Base-by-base conservation (phyloP, 2,797 vertebrate species). In the Amblyraja radiata region DNA sequence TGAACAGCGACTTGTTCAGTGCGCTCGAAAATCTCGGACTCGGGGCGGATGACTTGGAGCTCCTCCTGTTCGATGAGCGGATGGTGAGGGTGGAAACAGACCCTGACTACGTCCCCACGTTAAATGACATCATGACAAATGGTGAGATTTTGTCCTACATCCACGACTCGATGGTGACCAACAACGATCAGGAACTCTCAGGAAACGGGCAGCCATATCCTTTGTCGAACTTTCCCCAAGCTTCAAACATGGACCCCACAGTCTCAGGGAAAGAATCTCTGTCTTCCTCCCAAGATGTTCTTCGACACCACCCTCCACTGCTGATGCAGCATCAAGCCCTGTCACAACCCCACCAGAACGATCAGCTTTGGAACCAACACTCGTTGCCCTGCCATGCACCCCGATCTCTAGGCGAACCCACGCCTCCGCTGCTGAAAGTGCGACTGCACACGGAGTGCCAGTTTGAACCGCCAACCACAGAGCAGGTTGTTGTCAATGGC, bases 41-140 rank as follows among this genome's bases (percentile, higher is more conserved):
- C 93, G 97, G 96, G 0, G 95, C 97, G 0, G 96, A 98, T 93
- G 97, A 97, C 93, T 94, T 97, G 90, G 97, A 98, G 93, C 95
- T 97, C 80, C 95, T 98, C 93, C 94, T 97, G 78, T 94, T 97
- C 39, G 97, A 97, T 36, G 97, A 97, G 94, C 95, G 97, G 93
- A 97, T 96, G 97, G 97, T 97, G 93, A 94, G 95, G 36, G 95
- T 97, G 6, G 96, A 97, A 94, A 95, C 97, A 94, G 96, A 97
- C 94, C 94, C 95, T 0, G 96, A 96, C 21, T 95, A 54, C 0
- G 93, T 96, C 36, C 96, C 93, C 0, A 95, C 95, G 0, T 94
- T 97, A 80, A 96, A 96, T 0, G 94, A 97, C 93, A 94, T 96
- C 90, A 94, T 97, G 32, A 94, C 96, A 13, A 97, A 96, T 28